phyloP scores from a whole-genome alignment of 2,797 vertebrate genomes.

The Trachurus trachurus region DNA sequence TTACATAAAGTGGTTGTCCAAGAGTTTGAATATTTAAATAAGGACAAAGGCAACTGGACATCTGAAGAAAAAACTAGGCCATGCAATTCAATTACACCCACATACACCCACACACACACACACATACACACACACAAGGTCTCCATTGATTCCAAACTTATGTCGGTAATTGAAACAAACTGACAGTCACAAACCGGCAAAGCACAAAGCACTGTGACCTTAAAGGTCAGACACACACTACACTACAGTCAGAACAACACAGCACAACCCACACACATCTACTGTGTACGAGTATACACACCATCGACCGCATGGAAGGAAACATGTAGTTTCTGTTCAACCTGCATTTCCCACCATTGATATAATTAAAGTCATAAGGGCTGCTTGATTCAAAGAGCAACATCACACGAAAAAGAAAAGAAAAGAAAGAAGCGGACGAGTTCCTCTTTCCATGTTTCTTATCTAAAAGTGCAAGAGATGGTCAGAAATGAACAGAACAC shows the following conservation, averaged over 20 bases:
- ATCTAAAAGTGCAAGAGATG: not conserved
- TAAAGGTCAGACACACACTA: conserved; percentile 36
- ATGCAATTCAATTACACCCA: conserved; percentile 56
- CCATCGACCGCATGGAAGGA: conserved; percentile 26
- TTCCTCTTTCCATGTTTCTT: not conserved
- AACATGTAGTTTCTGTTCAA: conserved; percentile 8
- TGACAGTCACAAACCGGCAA: conserved; percentile 29
- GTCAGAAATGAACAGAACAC: not conserved
- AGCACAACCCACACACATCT: conserved; percentile 38
- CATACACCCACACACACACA: conserved; percentile 32
- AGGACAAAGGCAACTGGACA: conserved; percentile 49
- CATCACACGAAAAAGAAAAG: not conserved
- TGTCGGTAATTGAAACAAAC: conserved; percentile 69
- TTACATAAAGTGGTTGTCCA: conserved; percentile 13
- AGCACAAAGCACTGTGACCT: conserved; percentile 40
- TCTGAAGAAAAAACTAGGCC: conserved; percentile 55
- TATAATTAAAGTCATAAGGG: not conserved
- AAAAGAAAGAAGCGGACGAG: conserved; percentile 5
- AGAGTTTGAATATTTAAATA: conserved; percentile 73
- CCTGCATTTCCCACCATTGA: conserved; percentile 1
- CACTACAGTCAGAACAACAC: conserved; percentile 16
- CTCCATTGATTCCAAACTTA: conserved; percentile 55
- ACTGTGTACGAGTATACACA: not conserved
- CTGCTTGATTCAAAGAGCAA: not conserved
- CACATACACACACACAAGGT: conserved; percentile 42